These are phyloP conservation scores for Lethrus apterus DNA, from an alignment of 1,140 invertebrate genomes.

Conservation along the genomic window DNA sequence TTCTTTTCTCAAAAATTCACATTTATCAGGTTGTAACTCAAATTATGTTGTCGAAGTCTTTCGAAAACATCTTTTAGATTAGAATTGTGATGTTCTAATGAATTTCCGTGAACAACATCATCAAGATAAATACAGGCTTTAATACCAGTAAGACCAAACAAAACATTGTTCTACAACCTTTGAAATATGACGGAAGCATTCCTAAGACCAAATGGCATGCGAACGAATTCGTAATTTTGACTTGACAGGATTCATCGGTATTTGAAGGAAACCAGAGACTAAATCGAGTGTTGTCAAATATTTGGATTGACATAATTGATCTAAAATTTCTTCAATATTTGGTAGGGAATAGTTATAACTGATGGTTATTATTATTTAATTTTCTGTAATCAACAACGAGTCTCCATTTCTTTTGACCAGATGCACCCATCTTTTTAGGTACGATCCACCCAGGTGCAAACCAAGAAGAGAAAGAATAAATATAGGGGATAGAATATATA, in stretches of 20 bases:
- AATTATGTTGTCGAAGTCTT: constrained; percentile 21
- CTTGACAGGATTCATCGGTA: constrained; percentile 35
- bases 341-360: constrained; percentile 44
- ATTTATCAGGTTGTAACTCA: constrained; percentile 30
- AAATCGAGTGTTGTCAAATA: constrained; percentile 45
- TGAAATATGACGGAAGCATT: constrained; percentile 26
- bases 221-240: constrained; percentile 42
- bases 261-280: constrained; percentile 44
- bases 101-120: constrained; percentile 36
- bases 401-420: constrained; percentile 32
- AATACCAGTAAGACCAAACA: too few relatives aligned
- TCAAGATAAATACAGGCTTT: constrained; percentile 41
- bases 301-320: constrained; percentile 26
- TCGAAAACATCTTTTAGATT: constrained; percentile 32
- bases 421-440: constrained; percentile 24
- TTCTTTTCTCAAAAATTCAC: constrained; percentile 24
- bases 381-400: constrained; percentile 35
- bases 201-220: constrained; percentile 26
- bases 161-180: constrained; percentile 33
- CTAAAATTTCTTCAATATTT: constrained; percentile 29
- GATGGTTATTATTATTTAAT: constrained; percentile 34
- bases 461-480: constrained; percentile 26
- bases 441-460: constrained; percentile 29
- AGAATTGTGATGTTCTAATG: constrained; percentile 32
- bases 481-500: too few relatives aligned